Conservation (phyloP, 2,797 vertebrate species). For the Epinephelus awoara region DNA sequence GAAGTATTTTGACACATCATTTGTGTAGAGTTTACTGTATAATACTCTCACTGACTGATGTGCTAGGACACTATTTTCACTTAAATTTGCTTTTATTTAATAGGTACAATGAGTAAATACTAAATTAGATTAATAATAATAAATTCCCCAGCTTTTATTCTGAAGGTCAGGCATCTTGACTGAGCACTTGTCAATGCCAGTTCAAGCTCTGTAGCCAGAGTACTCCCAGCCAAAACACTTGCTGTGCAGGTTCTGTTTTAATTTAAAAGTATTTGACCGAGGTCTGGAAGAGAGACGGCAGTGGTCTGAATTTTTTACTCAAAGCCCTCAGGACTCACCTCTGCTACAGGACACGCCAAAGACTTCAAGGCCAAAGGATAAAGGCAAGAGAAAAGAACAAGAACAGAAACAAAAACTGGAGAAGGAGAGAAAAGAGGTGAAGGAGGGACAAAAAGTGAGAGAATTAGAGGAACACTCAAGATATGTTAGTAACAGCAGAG, state of each 20-base stretch:
- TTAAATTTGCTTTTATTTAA: not conserved
- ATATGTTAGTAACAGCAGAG: conserved; percentile 70
- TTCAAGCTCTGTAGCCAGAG: not conserved
- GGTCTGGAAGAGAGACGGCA: conserved; percentile 31
- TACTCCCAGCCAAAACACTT: conserved; percentile 22
- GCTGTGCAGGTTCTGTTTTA: conserved; percentile 2
- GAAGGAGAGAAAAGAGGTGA: conserved; percentile 34
- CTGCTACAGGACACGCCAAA: conserved; percentile 89
- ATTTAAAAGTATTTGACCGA: conserved; percentile 37
- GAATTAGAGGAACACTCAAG: conserved; percentile 57
- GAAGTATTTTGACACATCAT: not conserved
- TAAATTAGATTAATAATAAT: not conserved
- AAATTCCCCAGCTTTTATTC: not conserved
- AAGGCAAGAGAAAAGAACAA: conserved; percentile 99
- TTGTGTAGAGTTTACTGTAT: not conserved
- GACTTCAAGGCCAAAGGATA: conserved; percentile 99
- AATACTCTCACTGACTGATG: not conserved
- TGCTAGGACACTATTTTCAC: not conserved
- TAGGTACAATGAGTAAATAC: not conserved
- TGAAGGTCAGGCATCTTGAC: not conserved
- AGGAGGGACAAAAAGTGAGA: conserved; percentile 56
- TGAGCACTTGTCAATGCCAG: not conserved
- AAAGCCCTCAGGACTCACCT: conserved; percentile 88
- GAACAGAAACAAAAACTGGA: conserved; percentile 99
- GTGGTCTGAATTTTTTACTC: conserved; percentile 31